These are phyloP conservation scores for Spondyliosoma cantharus DNA, from an alignment of 2,797 vertebrate genomes.

Conservation along the genomic window DNA sequence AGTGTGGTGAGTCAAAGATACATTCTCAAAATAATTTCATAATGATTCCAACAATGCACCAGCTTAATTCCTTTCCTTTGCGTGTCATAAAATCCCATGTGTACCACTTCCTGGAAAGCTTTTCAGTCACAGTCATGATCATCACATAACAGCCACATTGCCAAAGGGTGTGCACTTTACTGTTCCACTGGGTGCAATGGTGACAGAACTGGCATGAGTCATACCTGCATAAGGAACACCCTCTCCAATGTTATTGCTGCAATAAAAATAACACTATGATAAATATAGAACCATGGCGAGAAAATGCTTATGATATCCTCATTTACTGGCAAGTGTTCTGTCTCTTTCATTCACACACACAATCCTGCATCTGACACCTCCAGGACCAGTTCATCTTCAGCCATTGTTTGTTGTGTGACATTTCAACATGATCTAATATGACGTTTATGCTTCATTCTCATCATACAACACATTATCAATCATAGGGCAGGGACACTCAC, in stretches of 20 bases:
- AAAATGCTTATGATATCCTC: neutral
- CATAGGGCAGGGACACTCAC: neutral
- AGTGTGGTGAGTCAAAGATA: neutral
- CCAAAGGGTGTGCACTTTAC: conserved; percentile 7
- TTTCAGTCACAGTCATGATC: conserved; percentile 28
- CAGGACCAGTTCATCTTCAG: conserved; percentile 36
- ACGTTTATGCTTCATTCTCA: neutral
- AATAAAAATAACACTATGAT: conserved; percentile 43
- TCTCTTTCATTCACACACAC: neutral
- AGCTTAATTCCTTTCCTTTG: conserved; percentile 11
- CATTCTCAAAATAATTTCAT: neutral
- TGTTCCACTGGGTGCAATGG: conserved; percentile 39
- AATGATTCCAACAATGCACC: neutral
- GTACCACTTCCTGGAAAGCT: conserved; percentile 24
- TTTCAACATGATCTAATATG: neutral
- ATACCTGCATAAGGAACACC: conserved; percentile 38
- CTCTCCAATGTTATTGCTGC: conserved; percentile 31
- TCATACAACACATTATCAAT: neutral
- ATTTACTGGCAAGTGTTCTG: neutral
- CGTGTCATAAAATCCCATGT: conserved; percentile 25
- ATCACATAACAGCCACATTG: conserved; percentile 19
- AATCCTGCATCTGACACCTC: neutral
- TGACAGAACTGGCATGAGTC: conserved; percentile 49
- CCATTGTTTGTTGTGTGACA: conserved; percentile 20
- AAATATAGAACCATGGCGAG: conserved; percentile 38